Base-by-base conservation (phyloP, 2,888 invertebrate genomes). In the Ligdia adustata region DNA sequence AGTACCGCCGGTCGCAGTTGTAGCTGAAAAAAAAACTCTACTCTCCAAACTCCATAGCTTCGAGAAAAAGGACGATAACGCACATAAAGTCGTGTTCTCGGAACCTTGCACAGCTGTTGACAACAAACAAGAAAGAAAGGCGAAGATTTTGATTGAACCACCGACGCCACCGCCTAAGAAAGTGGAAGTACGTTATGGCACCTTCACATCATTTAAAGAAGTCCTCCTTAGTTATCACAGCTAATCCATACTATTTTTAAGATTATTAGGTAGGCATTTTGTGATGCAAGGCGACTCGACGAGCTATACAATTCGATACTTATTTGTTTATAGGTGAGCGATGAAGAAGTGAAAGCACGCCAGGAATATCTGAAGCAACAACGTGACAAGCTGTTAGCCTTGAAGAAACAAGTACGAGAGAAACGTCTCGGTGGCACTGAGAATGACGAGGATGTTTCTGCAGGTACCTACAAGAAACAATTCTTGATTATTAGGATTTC, bases 351-450 rank as follows among this genome's bases (percentile, higher is more conserved):
- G 32, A 92, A 92, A 52, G 93, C 93, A 44, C 92, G 98, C 0
- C 96, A 97, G 68, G 94, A 95, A 57, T 98, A 98, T 78, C 87
- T 99, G 44, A 93, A 95, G 40, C 93, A 95, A 50, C 98, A 98
- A 75, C 92, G 98, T 13, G 98, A 98, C 79, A 97, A 98, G 74
- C 91, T 99, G 39, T 91, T 98, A 28, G 95, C 95, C 11, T 87
- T 98, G 71, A 99, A 98, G 82, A 96, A 95, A 71, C 94, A 95
- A 73, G 97, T 95, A 12, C 92, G 98, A 11, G 95, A 96, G 70
- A 94, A 95, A 61, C 93, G 96, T 72, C 87, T 98, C 4, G 93
- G 92, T 16, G 91, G 90, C 20, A 92, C 92, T 7, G 93, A 94
- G 54, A 82, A 91, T 12, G 92, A 92, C 39, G 82, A 83, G 0